phyloP scores from a whole-genome alignment of 1,140 invertebrate species.

The Lepidotrigona ventralis region DNA sequence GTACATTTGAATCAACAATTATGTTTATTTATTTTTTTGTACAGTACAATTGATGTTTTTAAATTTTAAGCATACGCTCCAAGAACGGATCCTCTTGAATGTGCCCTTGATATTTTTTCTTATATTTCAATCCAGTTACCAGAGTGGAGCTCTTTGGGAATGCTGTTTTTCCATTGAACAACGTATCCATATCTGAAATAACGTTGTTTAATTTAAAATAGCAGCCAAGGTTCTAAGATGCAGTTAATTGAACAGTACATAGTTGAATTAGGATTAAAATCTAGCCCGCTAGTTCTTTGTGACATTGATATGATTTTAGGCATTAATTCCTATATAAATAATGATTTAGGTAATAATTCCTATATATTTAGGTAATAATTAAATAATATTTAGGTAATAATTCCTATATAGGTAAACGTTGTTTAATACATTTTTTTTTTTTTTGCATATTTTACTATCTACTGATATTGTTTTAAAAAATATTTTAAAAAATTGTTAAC shows the following conservation, averaged over 20 bases:
- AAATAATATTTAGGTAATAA: too few species aligned
- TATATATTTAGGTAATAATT: not conserved
- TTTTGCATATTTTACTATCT: not conserved
- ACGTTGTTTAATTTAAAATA: not conserved
- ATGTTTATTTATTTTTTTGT: slow-evolving; percentile 16
- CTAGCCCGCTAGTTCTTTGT: too few species aligned
- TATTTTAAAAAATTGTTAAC: not conserved
- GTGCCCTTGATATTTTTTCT: slow-evolving; percentile 89
- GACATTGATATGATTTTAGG: not conserved
- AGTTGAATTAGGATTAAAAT: not conserved
- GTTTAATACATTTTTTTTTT: not conserved
- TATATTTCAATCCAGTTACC: slow-evolving; percentile 90
- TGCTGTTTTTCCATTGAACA: slow-evolving; percentile 89
- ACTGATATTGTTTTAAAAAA: not conserved
- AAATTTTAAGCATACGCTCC: slow-evolving; percentile 30
- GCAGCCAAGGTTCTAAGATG: not conserved
- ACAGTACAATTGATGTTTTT: slow-evolving; percentile 2
- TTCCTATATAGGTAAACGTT: not conserved
- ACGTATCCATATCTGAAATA: slow-evolving; percentile 86
- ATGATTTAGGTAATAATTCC: not conserved
- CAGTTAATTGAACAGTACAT: not conserved
- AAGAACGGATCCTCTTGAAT: slow-evolving; percentile 80
- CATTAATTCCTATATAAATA: too few species aligned
- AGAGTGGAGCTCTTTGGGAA: slow-evolving; percentile 91
- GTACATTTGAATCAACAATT: not conserved